Evolutionary conservation across 1,140 invertebrate genomes (phyloP), one percentile per base, ranked within the genome.

Genomic region (Scaptomyza hsui): DNA sequence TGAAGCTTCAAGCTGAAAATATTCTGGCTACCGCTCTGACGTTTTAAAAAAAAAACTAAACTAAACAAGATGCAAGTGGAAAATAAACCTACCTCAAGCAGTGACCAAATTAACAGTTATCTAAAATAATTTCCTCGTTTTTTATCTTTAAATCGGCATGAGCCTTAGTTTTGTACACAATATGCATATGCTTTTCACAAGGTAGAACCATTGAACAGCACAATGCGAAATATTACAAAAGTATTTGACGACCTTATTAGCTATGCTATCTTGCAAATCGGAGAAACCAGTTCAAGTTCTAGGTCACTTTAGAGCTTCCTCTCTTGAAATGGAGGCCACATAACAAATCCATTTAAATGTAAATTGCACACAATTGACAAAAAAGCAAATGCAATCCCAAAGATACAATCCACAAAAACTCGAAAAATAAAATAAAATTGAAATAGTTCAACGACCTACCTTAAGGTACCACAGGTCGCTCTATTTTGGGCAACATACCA

Each of bases 281-380:
- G 13, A 42, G 7, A 45, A 61, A 35, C 45, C 29, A 86, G 74
- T 68, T 85, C 81, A 85, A 85, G 81, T 86, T 86, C 81, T 86
- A 77, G 81, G 82, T 81, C 56, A 80, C 59, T 76, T 35, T 42
- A 39, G 72, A 35, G 57, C 67, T 86, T 86, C 81, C 81, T 80
- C 70, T 59, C 61, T 21, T 15, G 26, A 53, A 49, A 56, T 35
- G 24, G 1, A 9, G 4, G 47, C 47, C 15, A 63, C 39, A 13
- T 32, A 52, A 47, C 13, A 41, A 29, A 7, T 6, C 24, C 26
- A 41, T 71, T 71, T 1, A 49, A 51, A 71, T 71, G 44, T 44
- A 29, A 63, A 70, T 63, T 3, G 3, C 1, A 7, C 10, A 7
- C 12, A 1, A n/a, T 37, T 37, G 32, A 37, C 32, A 37, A 37